A percentile compares a stretch with the other conserved stretches of the same genome.
phyloP scores from a whole-genome alignment of 2,113 vertebrate genomes.

The Zapornia atra region DNA sequence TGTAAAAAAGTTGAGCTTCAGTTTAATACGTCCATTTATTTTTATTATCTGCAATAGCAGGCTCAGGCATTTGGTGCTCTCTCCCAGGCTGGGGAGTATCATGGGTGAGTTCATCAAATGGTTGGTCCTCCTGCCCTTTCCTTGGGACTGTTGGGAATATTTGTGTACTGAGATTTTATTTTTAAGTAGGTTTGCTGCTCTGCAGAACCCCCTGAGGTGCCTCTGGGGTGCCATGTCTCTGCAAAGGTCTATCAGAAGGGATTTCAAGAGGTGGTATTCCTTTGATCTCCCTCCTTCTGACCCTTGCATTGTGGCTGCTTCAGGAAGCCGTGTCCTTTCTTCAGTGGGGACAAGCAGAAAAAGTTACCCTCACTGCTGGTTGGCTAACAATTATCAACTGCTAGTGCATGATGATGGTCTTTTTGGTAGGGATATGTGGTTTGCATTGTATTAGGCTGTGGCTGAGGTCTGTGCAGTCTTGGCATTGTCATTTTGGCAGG shows the following conservation, averaged over 20 bases:
- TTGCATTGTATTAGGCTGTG: background rate
- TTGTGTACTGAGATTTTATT: background rate
- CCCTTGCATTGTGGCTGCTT: background rate
- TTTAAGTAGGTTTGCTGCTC: background rate
- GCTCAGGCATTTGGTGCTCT: background rate
- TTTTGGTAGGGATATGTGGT: background rate
- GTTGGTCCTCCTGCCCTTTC: background rate
- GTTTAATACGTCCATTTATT: constrained; percentile 32
- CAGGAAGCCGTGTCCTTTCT: accelerated
- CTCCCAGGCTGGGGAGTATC: background rate
- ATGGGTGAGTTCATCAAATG: background rate
- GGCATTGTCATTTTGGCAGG: background rate
- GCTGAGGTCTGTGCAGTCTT: background rate
- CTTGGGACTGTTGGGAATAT: background rate
- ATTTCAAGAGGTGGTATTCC: background rate
- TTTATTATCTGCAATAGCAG: background rate
- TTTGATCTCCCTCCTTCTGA: background rate
- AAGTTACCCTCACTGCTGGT: background rate
- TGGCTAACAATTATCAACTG: background rate
- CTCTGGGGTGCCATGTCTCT: accelerated
- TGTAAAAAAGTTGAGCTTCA: background rate
- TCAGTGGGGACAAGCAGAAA: background rate
- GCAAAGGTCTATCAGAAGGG: background rate
- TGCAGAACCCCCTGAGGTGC: background rate
- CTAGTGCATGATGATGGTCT: background rate